These are phyloP conservation scores for Tiaroga cobitis DNA, from an alignment of 2,797 vertebrate genomes.

Conservation along the genomic window DNA sequence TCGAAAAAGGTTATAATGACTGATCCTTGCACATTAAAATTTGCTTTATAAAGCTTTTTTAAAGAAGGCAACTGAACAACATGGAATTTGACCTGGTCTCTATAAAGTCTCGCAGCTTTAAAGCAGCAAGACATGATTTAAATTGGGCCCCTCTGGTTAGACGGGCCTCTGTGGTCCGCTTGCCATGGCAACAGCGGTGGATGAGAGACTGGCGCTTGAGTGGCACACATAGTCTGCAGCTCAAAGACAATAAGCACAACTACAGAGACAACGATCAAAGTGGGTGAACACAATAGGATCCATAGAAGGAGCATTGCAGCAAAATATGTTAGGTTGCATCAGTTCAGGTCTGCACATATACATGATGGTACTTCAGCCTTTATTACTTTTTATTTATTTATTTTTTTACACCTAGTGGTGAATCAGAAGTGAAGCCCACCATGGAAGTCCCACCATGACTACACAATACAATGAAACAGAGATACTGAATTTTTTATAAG, in stretches of 20 bases:
- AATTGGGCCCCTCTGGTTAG: constrained; percentile 53
- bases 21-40: not conserved
- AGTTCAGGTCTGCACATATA: constrained; percentile 4
- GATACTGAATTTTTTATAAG: not conserved
- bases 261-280: constrained; percentile 16
- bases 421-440: not conserved
- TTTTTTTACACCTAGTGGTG: not conserved
- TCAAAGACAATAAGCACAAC: constrained; percentile 31
- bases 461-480: not conserved
- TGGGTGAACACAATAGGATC: constrained; percentile 15
- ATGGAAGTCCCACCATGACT: not conserved
- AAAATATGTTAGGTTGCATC: constrained; percentile 26
- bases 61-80: not conserved
- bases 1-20: not conserved
- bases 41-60: not conserved
- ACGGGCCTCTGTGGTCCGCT: constrained; percentile 52
- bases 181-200: constrained; percentile 62
- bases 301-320: not conserved
- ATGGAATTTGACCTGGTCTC: constrained; percentile 8
- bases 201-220: constrained; percentile 51
- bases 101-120: constrained; percentile 9
- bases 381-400: not conserved
- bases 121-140: constrained; percentile 48
- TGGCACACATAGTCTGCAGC: constrained; percentile 43
- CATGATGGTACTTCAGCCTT: not conserved